Evolutionary conservation across 1,140 invertebrate species (phyloP), one percentile per base, ranked within the genome.

Genomic region (Oryctes rhinoceros): DNA sequence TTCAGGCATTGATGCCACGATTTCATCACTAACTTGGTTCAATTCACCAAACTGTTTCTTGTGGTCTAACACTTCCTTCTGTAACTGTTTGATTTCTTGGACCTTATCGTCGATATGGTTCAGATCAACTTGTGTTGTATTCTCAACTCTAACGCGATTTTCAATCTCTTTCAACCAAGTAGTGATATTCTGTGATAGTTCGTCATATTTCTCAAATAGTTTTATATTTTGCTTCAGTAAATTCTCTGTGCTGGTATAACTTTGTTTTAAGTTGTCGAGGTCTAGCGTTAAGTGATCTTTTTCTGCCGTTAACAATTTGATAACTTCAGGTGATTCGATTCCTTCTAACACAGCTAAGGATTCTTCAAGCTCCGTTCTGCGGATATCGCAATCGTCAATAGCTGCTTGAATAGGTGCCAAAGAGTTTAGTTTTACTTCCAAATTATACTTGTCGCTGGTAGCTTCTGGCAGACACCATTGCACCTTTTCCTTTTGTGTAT

Each of bases 391-490:
- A 82, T 95, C 93, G 15, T 88, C 87, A 67, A 97, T 91, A 48
- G 92, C 93, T 78, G 89, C 90, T 86, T 94, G 91, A 1, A 97
- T 92, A 82, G 96, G 95, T 80, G 90, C 86, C n/a, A 98, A 85
- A 7, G 96, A 94, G 3, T 93, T 91, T 85, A 95, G 91, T 89
- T 98, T 98, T 0, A 96, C 94, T 89, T 98, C 95, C n/a, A 98
- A 89, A 87, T 96, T 97, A 85, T 97, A 98, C 85, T 93, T 93
- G 86, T 98, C 96, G 84, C 94, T 96, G 39, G 92, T 92, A 6
- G 93, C 91, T 86, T 98, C 96, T 0, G 95, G 94, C 81, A 94
- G 91, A 87, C 96, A 98, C 96, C 97, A 98, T n/a, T 91, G 89
- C 0, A 97, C 92, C 87, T 98, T 98, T 85, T 98, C 97, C 81